phyloP scores from a whole-genome alignment of 2,888 invertebrate genomes.

The Anthophora plumipes region DNA sequence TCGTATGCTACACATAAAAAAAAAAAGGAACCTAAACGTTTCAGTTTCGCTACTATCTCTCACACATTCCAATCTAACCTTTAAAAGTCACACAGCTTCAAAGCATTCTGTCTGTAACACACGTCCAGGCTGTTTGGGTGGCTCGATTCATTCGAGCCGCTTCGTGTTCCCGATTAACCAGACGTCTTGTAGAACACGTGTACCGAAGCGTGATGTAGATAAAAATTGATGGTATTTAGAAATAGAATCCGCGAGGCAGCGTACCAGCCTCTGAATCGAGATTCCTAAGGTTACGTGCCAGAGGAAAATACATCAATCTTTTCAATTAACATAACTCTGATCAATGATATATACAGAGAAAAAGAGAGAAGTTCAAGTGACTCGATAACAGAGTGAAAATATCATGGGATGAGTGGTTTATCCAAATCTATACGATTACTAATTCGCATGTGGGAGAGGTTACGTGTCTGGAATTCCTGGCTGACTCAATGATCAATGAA shows the following conservation, averaged over 20 bases:
- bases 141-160: background rate
- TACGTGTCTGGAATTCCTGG: background rate
- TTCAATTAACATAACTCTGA: background rate
- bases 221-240: slow-evolving; percentile 25
- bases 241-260: background rate
- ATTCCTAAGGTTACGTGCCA: background rate
- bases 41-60: too few relatives aligned
- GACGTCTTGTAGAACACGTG: slow-evolving; percentile 12
- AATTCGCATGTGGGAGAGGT: slow-evolving; percentile 6
- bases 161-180: slow-evolving; percentile 23
- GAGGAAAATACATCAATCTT: too few relatives aligned
- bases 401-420: background rate
- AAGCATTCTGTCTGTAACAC: too few relatives aligned
- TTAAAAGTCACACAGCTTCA: too few relatives aligned
- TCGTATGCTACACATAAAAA: too few relatives aligned
- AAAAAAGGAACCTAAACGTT: too few relatives aligned
- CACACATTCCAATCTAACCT: too few relatives aligned
- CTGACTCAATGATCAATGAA: slow-evolving; percentile 6
- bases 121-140: background rate
- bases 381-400: background rate
- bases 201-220: background rate
- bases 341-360: background rate
- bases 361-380: too few relatives aligned
- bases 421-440: slow-evolving; percentile 7
- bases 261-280: background rate